A percentile compares a stretch with the other conserved stretches of the same genome.
These are phyloP conservation scores for Fratercula arctica DNA, from an alignment of 2,797 vertebrate species.

Conservation along the genomic window DNA sequence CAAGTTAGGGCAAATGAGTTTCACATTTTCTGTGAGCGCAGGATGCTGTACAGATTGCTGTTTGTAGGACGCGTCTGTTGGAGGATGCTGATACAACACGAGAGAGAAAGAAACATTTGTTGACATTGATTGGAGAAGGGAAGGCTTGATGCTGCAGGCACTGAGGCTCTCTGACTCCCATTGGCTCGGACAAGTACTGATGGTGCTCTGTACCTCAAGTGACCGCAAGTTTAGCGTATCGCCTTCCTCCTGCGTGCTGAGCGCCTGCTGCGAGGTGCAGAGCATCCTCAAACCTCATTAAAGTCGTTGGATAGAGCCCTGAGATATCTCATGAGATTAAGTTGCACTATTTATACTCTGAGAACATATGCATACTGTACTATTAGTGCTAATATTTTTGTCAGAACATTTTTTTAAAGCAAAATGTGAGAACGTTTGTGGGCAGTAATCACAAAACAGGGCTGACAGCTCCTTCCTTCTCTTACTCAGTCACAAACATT, in stretches of 20 bases:
- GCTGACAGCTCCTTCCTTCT: constrained; percentile 74
- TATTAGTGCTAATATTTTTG: constrained; percentile 81
- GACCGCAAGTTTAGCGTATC: not conserved
- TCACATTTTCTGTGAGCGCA: not conserved
- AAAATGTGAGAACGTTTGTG: constrained; percentile 79
- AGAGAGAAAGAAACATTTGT: not conserved
- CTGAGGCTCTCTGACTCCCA: not conserved
- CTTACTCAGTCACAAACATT: constrained; percentile 53
- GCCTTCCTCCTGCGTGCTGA: not conserved
- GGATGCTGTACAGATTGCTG: not conserved
- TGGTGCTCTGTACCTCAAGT: not conserved
- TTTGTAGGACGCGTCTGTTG: not conserved
- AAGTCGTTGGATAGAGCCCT: not conserved
- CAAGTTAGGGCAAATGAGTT: not conserved
- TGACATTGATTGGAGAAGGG: not conserved
- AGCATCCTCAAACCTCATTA: constrained; percentile 13
- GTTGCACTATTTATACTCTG: constrained; percentile 69
- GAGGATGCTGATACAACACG: not conserved
- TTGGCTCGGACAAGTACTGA: not conserved
- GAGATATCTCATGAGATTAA: constrained; percentile 59
- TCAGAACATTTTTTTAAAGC: constrained; percentile 72
- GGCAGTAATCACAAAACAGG: constrained; percentile 74
- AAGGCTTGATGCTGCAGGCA: not conserved
- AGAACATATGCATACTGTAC: constrained; percentile 77
- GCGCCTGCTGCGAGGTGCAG: not conserved